Conservation (phyloP, 2,797 vertebrate genomes). For the Astyanax mexicanus region DNA sequence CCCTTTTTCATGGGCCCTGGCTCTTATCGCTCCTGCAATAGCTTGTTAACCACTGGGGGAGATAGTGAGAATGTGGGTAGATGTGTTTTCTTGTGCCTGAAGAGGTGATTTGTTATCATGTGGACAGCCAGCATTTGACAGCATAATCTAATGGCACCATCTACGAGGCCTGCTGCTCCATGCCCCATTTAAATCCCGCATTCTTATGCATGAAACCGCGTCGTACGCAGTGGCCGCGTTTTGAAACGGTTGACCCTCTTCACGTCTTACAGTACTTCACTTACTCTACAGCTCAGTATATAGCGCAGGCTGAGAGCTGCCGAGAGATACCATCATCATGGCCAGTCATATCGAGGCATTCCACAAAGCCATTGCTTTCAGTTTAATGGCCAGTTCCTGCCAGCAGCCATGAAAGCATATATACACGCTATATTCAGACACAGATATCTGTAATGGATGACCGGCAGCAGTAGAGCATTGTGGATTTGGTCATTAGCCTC, state of each 20-base stretch:
- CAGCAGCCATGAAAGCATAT: conserved; percentile 18
- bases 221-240: background rate
- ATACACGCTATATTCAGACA: conserved; percentile 5
- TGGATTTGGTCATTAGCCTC: conserved; percentile 39
- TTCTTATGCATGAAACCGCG: conserved; percentile 25
- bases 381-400: conserved; percentile 17
- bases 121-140: conserved; percentile 59
- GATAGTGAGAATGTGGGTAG: conserved; percentile 41
- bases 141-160: conserved; percentile 47
- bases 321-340: conserved; percentile 17
- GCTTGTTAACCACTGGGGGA: conserved; percentile 56
- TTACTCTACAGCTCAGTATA: background rate
- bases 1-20: conserved; percentile 52
- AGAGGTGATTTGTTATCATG: conserved; percentile 60
- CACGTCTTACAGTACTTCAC: background rate
- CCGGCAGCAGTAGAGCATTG: conserved; percentile 45
- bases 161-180: conserved; percentile 28
- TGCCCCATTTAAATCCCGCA: conserved; percentile 22
- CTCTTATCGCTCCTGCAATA: conserved; percentile 54
- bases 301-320: no score
- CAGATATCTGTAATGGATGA: conserved; percentile 31
- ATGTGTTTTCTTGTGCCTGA: conserved; percentile 55
- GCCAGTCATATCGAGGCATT: background rate
- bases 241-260: conserved; percentile 27
- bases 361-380: conserved; percentile 22